These are phyloP conservation scores for Drosophila lini DNA, from an alignment of 1,140 invertebrate species.

Conservation along the genomic window DNA sequence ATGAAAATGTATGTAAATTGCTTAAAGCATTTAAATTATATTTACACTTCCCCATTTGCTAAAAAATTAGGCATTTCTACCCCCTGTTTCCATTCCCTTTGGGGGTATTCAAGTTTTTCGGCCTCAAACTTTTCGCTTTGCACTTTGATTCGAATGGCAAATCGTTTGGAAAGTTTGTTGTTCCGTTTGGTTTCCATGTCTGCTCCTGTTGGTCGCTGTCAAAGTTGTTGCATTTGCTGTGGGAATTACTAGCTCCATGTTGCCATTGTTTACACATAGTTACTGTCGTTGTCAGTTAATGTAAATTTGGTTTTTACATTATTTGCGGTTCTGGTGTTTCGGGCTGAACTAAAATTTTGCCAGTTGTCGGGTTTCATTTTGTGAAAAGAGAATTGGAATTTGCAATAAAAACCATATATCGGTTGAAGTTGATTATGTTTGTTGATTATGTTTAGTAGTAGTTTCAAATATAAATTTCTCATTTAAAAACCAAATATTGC, in stretches of 20 bases:
- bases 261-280: constrained; percentile 49
- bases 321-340: constrained; percentile 28
- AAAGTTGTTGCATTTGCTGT: constrained; percentile 37
- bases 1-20: background rate
- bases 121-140: constrained; percentile 18
- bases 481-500: no score
- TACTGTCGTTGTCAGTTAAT: constrained; percentile 48
- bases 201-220: constrained; percentile 42
- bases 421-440: background rate
- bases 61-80: background rate
- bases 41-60: background rate
- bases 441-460: background rate
- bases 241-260: constrained; percentile 35
- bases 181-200: constrained; percentile 23
- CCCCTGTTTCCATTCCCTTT: background rate
- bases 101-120: constrained; percentile 10
- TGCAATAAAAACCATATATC: background rate
- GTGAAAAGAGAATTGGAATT: background rate
- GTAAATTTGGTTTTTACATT: constrained; percentile 42
- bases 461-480: no score
- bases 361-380: background rate
- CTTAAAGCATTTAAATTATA: background rate
- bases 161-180: constrained; percentile 36
- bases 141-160: constrained; percentile 31
- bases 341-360: background rate